Conservation (phyloP, 2,888 invertebrate species). For the Polymixis flavicincta region DNA sequence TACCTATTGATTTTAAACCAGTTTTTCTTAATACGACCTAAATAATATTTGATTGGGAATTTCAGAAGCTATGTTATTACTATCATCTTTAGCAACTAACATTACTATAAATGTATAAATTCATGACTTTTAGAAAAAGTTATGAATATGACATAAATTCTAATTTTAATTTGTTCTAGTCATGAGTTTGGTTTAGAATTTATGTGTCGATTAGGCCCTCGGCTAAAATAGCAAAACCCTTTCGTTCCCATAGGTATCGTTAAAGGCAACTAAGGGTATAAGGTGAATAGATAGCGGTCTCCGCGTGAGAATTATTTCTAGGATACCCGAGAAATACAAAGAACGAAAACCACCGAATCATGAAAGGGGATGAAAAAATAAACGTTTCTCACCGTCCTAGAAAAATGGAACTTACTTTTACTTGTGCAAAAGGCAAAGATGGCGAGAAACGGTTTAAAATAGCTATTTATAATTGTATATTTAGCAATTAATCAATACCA, state of each 20-base stretch:
- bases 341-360: slow-evolving; percentile 4
- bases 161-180: slow-evolving; percentile 36
- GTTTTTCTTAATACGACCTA: neutral
- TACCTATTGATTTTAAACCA: neutral
- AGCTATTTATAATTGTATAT: neutral
- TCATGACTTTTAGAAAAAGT: neutral
- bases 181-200: slow-evolving; percentile 43
- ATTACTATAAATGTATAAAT: neutral
- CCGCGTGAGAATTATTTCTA: slow-evolving; percentile 18
- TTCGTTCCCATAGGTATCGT: slow-evolving; percentile 52
- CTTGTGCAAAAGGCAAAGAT: neutral
- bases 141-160: slow-evolving; percentile 11
- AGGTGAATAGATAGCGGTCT: slow-evolving; percentile 44
- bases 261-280: slow-evolving; percentile 47
- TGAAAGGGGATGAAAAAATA: neutral
- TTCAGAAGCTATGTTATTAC: neutral
- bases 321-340: slow-evolving; percentile 5
- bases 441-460: neutral
- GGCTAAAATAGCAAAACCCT: slow-evolving; percentile 39
- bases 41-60: neutral
- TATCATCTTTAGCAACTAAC: neutral
- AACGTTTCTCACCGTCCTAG: too few species aligned
- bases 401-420: too few species aligned
- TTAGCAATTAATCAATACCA: neutral
- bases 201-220: slow-evolving; percentile 37